Evolutionary conservation across 2,888 invertebrate genomes (phyloP), one percentile per base, ranked within the genome.

Genomic region (Pristionchus japonicus): DNA sequence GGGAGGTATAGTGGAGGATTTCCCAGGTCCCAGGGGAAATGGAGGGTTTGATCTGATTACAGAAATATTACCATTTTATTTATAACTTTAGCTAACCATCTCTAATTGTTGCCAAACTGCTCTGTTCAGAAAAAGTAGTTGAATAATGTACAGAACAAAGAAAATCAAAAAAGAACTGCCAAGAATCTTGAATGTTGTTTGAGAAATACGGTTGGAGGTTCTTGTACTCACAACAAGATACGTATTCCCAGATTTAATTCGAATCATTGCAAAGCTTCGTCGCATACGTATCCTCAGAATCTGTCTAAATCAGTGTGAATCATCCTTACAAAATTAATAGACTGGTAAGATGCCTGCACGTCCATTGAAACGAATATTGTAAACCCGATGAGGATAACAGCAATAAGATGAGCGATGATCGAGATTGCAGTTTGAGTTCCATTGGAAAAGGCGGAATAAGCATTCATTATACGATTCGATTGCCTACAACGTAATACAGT

Each of bases 1-100:
- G 77, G 47, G 77, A 77, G 15, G 77, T 77, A 27, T 77, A 43
- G 47, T 77, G 77, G 15, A 77, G 77, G 47, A 77, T 77, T 34
- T 77, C 77, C 77, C 77, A 77, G 0, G 77, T 77, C 15, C 47
- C 0, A 15, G 77, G 77, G 17, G 77, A 77, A 11, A 77, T 77
- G 0, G 77, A 77, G 13, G 77, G 11, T 23, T 47, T 40, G n/a
- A 77, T 31, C 77, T 77, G 77, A 9, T 9, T 47, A 13, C 27
- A 40, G n/a, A n/a, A n/a, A n/a, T n/a, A 70, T 23, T 40, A n/a
- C 3, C 11, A 27, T 27, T 1, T 31, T n/a, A 64, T 11, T 27
- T 27, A 27, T 3, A 31, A 31, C 3, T 17, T 31, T 9, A 64
- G 31, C 27, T 23, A 3, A 77, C 77, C 27, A 47, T 27, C 11